Evolutionary conservation across 2,113 vertebrate species (phyloP), one percentile per base, ranked within the genome.

Genomic region (Blennius ocellaris): DNA sequence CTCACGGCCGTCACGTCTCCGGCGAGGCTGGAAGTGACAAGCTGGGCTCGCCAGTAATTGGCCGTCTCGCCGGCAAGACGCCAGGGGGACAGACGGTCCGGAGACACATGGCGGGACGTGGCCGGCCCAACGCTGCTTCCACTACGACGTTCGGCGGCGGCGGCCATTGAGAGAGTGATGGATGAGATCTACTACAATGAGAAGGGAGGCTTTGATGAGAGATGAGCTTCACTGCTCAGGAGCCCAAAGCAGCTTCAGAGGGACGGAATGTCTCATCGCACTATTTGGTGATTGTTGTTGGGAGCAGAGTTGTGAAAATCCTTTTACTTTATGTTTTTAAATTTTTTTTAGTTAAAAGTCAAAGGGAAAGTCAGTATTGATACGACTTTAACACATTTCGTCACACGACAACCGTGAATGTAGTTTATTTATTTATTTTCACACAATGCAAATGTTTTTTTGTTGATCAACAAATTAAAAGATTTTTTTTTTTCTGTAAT

Each of bases 1-100:
- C 63, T 56, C 73, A 51, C 52, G 69, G 47, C 72, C 80, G 11
- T 87, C 80, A 79, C 54, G 60, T 16, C 62, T 82, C 78, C 71
- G 62, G 36, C 59, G 76, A 78, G 84, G 76, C 62, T 73, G 65
- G 73, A 79, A 81, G 63, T 81, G 71, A 77, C 81, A 76, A 67
- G 78, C 81, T 80, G 69, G 43, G 82, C 83, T 83, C 73, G 62
- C 43, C 74, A 57, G 69, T 85, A 76, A 88, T 86, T 86, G 77
- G 74, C 72, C 55, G 15, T 40, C 49, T 76, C 10, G 6, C 44
- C 63, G 72, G 80, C 64, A 80, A 76, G 62, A 85, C 1, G 15
- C 59, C 73, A 60, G 70, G 76, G 87, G 73, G 61, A 64, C 3
- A 6, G 30, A 41, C 38, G 36, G 81, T 73, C 50, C 51, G 16